Base-by-base conservation (phyloP, 2,797 vertebrate genomes). In the Furcifer pardalis region DNA sequence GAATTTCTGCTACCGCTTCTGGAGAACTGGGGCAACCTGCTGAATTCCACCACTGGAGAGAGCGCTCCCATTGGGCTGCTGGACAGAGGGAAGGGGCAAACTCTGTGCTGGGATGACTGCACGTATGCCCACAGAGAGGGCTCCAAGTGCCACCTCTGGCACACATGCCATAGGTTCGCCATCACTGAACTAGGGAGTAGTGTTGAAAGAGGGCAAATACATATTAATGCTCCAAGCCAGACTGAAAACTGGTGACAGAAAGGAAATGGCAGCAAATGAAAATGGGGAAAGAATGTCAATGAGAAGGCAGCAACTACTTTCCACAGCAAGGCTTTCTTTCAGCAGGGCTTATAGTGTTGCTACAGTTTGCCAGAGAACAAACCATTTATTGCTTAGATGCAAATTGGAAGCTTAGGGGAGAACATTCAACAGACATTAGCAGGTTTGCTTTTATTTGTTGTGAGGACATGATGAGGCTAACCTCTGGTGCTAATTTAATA, bases 401-500 rank as follows among this genome's bases (percentile, higher is more conserved):
- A 12, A 27, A 13, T 42, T 19, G 7, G 12, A 46, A 81, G 63
- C 12, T 30, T 42, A 35, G 56, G 1, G 0, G 12, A 66, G 25
- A 49, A 56, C 30, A 0, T 42, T 0, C 49, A 37, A 5, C 1
- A 60, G 7, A 5, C 0, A 10, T 7, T 15, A 74, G 7, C 10
- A 40, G n/a, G 72, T 3, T 72, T 59, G 1, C 1, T 6, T 0
- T 46, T 0, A 13, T 73, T 84, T 62, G 42, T 81, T 68, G 35
- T 62, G 79, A 32, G 32, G 42, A 62, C 30, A 13, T 59, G 60
- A 13, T 59, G 60, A 69, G 5, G 37, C 0, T 7, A 49, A 8
- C 1, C 77, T 37, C 1, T 15, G 69, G 76, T 42, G 77, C 87
- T 27, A 7, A 77, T n/a, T 35, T 7, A 0, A 7, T 6, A 8